Evolutionary conservation across 2,113 vertebrate species (phyloP).

Genomic region (Miniopterus natalensis): DNA sequence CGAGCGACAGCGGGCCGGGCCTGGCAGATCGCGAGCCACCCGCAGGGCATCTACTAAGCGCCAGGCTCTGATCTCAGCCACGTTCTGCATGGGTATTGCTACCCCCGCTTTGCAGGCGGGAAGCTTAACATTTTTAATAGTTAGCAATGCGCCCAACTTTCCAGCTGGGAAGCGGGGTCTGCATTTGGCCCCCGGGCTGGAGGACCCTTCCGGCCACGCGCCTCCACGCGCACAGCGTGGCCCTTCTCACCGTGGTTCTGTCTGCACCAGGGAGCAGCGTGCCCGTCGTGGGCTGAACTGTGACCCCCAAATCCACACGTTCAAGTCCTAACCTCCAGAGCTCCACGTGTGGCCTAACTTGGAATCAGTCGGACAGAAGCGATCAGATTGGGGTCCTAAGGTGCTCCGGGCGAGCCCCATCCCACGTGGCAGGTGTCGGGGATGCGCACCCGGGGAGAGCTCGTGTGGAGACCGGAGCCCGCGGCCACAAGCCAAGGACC

Average conservation of each 20-base stretch:
- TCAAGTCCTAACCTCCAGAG: neutral
- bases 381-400: neutral
- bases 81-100: neutral
- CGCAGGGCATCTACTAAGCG: neutral
- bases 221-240: too few species aligned
- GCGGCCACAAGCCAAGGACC: too few species aligned
- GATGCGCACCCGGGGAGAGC: too few species aligned
- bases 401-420: neutral
- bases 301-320: too few species aligned
- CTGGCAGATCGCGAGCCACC: too few species aligned
- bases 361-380: neutral
- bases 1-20: accelerated
- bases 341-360: neutral
- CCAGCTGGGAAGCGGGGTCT: neutral
- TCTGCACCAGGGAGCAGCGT: accelerated
- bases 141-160: neutral
- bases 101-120: neutral
- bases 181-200: neutral
- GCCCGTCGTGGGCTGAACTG: neutral
- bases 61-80: neutral
- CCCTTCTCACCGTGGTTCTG: neutral
- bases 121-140: neutral
- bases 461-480: neutral
- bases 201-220: too few species aligned
- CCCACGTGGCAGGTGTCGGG: neutral